Percentiles rank a stretch among this genome's conserved stretches.
Evolutionary conservation across 2,888 invertebrate species (phyloP).

Genomic region (Ophonus ardosiacus): DNA sequence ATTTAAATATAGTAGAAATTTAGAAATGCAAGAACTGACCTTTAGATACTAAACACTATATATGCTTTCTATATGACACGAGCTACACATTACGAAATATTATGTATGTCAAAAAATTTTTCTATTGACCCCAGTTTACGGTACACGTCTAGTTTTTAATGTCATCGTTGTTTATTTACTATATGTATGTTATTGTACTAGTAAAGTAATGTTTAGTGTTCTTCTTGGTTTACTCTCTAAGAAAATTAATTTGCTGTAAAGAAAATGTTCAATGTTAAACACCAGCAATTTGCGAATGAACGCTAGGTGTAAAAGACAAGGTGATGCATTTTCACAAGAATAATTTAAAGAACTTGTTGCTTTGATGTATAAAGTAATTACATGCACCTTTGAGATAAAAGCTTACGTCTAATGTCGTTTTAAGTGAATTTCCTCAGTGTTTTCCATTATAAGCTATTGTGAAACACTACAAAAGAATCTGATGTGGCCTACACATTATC

Average conservation of each 20-base stretch:
- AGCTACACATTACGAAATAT: no score
- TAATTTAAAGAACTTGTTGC: conserved; percentile 42
- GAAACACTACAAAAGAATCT: background rate
- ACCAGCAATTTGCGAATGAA: conserved; percentile 7
- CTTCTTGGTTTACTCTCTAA: background rate
- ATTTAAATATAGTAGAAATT: no score
- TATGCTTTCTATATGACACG: no score
- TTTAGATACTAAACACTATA: no score
- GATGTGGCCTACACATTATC: background rate
- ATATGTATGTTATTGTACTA: background rate
- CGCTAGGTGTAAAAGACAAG: conserved; percentile 31
- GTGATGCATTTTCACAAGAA: conserved; percentile 24
- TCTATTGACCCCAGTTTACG: no score
- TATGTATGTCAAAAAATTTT: no score
- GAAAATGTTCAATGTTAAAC: background rate
- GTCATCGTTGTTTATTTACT: background rate
- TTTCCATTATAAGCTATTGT: conserved; percentile 14
- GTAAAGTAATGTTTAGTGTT: background rate
- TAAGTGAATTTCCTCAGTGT: conserved; percentile 33
- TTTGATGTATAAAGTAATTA: conserved; percentile 49
- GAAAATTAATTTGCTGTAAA: conserved; percentile 26
- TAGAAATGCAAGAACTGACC: no score
- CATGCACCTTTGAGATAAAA: conserved; percentile 37
- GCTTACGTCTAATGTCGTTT: conserved; percentile 17
- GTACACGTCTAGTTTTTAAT: background rate